Conservation (phyloP, 1,140 invertebrate species). For the Portunus trituberculatus region DNA sequence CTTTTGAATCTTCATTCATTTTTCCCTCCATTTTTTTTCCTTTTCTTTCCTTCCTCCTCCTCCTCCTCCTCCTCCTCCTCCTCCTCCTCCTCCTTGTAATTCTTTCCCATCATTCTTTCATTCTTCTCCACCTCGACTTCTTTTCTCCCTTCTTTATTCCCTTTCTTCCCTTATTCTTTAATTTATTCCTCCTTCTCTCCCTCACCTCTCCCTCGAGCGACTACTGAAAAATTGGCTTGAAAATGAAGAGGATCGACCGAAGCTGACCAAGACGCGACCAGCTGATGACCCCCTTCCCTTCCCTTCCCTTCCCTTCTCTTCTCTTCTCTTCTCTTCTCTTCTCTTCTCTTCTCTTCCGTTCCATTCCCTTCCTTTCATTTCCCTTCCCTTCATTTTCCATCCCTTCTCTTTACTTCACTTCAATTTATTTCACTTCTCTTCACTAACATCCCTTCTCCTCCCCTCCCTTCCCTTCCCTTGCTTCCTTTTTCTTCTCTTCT, state of each 20-base stretch:
- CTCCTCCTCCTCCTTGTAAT: too few species aligned
- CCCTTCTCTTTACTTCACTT: background rate
- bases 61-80: too few species aligned
- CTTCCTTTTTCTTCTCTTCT: too few species aligned
- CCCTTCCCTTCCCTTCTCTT: slow-evolving; percentile 5
- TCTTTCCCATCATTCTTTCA: too few species aligned
- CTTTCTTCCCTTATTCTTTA: too few species aligned
- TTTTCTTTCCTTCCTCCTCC: too few species aligned
- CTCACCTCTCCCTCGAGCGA: slow-evolving; percentile 6
- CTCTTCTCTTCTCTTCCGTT: background rate
- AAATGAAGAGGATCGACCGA: background rate
- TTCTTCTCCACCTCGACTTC: too few species aligned
- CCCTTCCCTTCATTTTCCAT: background rate
- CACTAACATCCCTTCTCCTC: background rate
- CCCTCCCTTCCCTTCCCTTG: background rate
- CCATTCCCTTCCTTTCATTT: background rate
- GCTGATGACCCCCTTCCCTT: background rate
- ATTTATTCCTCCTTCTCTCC: background rate
- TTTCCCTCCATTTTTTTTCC: too few species aligned
- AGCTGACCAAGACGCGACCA: too few species aligned
- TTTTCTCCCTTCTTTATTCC: too few species aligned
- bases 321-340: background rate
- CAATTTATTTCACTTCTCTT: background rate
- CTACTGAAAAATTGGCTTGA: background rate
- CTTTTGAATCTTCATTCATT: too few species aligned